Evolutionary conservation across 1,140 invertebrate species (phyloP), one percentile per base, ranked within the genome.

Genomic region (Nilaparvata lugens): DNA sequence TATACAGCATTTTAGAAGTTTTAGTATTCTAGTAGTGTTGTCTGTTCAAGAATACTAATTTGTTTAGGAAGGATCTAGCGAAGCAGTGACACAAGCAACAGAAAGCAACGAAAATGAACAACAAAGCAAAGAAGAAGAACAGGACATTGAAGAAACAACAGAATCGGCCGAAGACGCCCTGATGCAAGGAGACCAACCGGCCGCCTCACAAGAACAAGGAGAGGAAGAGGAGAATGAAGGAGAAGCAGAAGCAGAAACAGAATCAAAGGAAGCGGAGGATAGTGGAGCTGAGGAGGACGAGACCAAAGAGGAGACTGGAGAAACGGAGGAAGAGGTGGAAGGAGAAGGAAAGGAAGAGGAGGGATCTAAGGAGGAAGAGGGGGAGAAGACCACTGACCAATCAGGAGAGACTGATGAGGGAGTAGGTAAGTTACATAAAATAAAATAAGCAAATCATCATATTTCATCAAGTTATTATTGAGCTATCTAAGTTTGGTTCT

Each of bases 131-230:
- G 64, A 57, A 57, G 56, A 63, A 9, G 66, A 65, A 24, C 63
- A 61, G 18, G 59, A 13, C n/a, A 57, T n/a, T n/a, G 28, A 19
- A 52, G 31, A n/a, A 24, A 52, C 75, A 35, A 77, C 78, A 68
- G 72, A 77, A 66, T 69, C 68, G 64, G 70, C 68, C 62, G 68
- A 67, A 66, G 63, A 64, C 13, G 18, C 43, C 14, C 4, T n/a
- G 11, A 60, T 38, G n/a, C 18, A 40, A 56, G 67, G 62, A 55
- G 69, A 66, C 23, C 53, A 66, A 58, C 62, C 59, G 16, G 58
- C 62, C 13, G 65, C 59, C 28, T 62, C 51, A 48, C 61, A 60
- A 58, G 66, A 66, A 59, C 61, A 58, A 35, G 53, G 7, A 55
- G 60, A 54, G 52, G 52, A 56, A 52, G 35, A 52, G 13, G 57